Conservation (phyloP, 2,888 invertebrate genomes). For the Diadromus collaris region DNA sequence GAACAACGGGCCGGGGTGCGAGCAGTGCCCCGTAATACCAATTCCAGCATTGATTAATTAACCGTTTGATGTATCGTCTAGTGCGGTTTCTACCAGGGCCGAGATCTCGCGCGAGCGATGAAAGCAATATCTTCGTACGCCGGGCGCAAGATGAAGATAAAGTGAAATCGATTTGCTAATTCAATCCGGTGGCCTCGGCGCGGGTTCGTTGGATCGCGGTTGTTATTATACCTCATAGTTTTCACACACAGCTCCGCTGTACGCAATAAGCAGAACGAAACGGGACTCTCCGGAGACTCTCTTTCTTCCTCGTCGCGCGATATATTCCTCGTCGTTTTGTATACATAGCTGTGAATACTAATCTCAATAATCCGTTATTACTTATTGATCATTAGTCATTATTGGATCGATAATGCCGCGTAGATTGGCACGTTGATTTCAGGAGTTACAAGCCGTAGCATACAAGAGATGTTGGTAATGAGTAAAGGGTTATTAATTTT, state of each 20-base stretch:
- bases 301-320: slow-evolving; percentile 11
- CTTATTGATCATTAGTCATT: slow-evolving; percentile 59
- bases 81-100: slow-evolving; percentile 58
- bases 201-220: slow-evolving; percentile 25
- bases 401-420: slow-evolving; percentile 32
- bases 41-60: slow-evolving; percentile 73
- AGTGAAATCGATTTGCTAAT: slow-evolving; percentile 54
- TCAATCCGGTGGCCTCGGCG: slow-evolving; percentile 48
- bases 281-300: slow-evolving; percentile 37
- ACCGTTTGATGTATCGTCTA: slow-evolving; percentile 73
- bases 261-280: slow-evolving; percentile 29
- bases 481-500: neutral
- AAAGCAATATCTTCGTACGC: slow-evolving; percentile 51
- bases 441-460: neutral
- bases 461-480: neutral
- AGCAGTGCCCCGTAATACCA: slow-evolving; percentile 59
- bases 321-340: slow-evolving; percentile 31
- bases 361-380: slow-evolving; percentile 60
- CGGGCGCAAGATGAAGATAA: slow-evolving; percentile 51
- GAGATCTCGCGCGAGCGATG: slow-evolving; percentile 36
- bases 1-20: neutral
- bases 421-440: slow-evolving; percentile 35
- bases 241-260: neutral
- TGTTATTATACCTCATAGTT: slow-evolving; percentile 29
- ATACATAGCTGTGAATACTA: slow-evolving; percentile 51